Evolutionary conservation across 2,797 vertebrate species (phyloP).

Genomic region (Luscinia megarhynchos): DNA sequence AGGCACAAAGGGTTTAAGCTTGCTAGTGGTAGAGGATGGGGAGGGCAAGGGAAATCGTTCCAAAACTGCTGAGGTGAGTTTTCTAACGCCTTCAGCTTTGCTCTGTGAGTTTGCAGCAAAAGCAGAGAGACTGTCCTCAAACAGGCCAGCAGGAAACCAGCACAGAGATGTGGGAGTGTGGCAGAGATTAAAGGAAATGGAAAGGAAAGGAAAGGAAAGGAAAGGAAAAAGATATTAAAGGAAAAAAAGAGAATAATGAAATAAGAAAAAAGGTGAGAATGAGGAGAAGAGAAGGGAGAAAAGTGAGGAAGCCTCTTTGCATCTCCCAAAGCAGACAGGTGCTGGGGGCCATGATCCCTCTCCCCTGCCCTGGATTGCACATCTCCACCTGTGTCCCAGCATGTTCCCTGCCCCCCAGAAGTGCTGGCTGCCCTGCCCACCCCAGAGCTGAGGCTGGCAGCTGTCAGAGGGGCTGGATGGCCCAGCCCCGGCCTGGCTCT

Average conservation of each 20-base stretch:
- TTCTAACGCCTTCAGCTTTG: background rate
- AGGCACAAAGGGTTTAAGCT: background rate
- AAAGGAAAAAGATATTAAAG: background rate
- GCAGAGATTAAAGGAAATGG: background rate
- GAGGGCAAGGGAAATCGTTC: background rate
- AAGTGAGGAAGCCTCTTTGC: background rate
- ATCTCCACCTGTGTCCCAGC: background rate
- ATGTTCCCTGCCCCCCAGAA: background rate
- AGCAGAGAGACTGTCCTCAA: background rate
- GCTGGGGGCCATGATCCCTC: rapidly evolving
- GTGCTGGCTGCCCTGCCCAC: background rate
- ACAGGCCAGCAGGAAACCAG: background rate
- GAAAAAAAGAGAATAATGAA: background rate
- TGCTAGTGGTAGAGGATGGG: background rate
- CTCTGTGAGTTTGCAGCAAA: background rate
- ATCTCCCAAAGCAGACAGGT: rapidly evolving
- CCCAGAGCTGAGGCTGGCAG: background rate
- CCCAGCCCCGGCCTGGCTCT: background rate
- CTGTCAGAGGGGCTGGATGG: background rate
- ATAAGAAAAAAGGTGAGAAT: background rate
- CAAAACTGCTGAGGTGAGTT: background rate
- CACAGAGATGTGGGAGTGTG: rapidly evolving
- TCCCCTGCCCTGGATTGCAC: rapidly evolving
- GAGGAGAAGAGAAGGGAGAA: background rate
- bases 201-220: background rate